phyloP scores from a whole-genome alignment of 2,888 invertebrate genomes.

The Carterocephalus palaemon region DNA sequence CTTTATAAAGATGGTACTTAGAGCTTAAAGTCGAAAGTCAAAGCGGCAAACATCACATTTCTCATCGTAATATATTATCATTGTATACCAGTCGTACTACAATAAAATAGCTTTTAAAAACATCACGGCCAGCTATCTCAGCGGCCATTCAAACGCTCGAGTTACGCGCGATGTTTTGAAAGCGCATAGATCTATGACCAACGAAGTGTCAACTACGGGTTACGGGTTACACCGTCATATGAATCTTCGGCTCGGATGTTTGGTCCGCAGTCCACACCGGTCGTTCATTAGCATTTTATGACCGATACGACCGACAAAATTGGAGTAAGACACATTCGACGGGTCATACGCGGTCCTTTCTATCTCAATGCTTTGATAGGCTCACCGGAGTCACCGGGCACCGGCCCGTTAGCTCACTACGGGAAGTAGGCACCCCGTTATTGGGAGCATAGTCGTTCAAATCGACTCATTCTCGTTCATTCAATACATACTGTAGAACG shows the following conservation, averaged over 20 bases:
- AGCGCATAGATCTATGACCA: slow-evolving; percentile 68
- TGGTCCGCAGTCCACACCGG: slow-evolving; percentile 72
- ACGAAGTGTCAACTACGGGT: slow-evolving; percentile 74
- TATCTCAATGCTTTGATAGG: slow-evolving; percentile 69
- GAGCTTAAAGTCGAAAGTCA: neutral
- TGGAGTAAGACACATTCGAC: slow-evolving; percentile 75
- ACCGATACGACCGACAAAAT: slow-evolving; percentile 76
- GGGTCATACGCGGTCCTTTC: too few species aligned
- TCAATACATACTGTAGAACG: slow-evolving; percentile 53
- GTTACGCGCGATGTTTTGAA: slow-evolving; percentile 74
- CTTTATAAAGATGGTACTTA: neutral
- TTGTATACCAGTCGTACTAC: too few species aligned
- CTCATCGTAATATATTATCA: slow-evolving; percentile 11
- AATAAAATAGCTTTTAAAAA: slow-evolving; percentile 75
- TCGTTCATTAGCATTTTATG: slow-evolving; percentile 78
- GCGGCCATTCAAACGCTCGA: slow-evolving; percentile 59
- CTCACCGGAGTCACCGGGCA: too few species aligned
- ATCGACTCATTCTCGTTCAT: slow-evolving; percentile 58
- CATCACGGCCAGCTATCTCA: slow-evolving; percentile 65
- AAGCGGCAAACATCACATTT: slow-evolving; percentile 12
- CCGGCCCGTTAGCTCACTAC: slow-evolving; percentile 54
- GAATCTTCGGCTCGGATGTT: slow-evolving; percentile 78
- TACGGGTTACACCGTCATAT: slow-evolving; percentile 75
- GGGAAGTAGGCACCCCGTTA: slow-evolving; percentile 61
- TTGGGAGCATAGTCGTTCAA: slow-evolving; percentile 57